A percentile compares a stretch with the other conserved stretches of the same genome.
These are phyloP conservation scores for Syrista parreyssii DNA, from an alignment of 2,888 invertebrate genomes.

Conservation along the genomic window DNA sequence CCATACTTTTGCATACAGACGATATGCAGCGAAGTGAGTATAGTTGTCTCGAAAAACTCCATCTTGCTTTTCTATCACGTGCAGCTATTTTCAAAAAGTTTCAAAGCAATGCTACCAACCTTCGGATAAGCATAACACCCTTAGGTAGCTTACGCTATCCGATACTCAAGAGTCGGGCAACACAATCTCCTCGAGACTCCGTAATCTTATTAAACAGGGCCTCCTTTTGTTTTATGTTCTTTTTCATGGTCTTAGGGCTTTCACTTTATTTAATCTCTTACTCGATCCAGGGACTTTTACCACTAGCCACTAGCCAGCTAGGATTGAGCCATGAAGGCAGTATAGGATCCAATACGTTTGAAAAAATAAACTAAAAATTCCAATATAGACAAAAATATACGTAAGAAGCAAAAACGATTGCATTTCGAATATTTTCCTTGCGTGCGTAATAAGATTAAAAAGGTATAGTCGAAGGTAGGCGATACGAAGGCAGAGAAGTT, in stretches of 20 bases:
- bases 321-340: too few relatives aligned
- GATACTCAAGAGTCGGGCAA: conserved; percentile 51
- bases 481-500: neutral
- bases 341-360: too few relatives aligned
- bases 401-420: conserved; percentile 28
- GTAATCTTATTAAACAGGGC: conserved; percentile 57
- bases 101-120: too few relatives aligned
- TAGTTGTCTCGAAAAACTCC: too few relatives aligned
- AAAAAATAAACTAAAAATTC: too few relatives aligned
- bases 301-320: too few relatives aligned
- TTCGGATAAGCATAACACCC: conserved; percentile 14
- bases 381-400: conserved; percentile 1
- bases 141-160: conserved; percentile 48
- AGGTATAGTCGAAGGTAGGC: conserved; percentile 42
- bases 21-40: too few relatives aligned
- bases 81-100: too few relatives aligned
- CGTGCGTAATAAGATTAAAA: conserved; percentile 54
- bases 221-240: conserved; percentile 54
- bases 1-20: too few relatives aligned
- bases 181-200: conserved; percentile 51
- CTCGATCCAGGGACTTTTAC: neutral
- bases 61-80: too few relatives aligned
- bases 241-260: conserved; percentile 50
- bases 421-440: conserved; percentile 44
- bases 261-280: conserved; percentile 20